Evolutionary conservation across 2,113 vertebrate species (phyloP).

Genomic region (Pelobates fuscus): DNA sequence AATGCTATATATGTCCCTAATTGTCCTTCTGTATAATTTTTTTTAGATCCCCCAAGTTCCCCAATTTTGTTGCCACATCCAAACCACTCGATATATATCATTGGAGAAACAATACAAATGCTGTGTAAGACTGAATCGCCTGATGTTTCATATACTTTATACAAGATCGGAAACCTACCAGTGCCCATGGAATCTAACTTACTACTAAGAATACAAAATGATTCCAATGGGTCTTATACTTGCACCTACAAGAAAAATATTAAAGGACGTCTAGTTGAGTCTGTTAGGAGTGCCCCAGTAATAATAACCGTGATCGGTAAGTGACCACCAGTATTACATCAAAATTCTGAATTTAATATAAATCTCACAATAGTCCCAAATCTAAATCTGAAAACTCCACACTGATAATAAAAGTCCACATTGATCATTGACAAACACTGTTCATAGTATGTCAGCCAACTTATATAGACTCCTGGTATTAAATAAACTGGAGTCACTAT

Average conservation of each 20-base stretch:
- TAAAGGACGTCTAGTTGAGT: conserved; percentile 2
- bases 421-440: too few species aligned
- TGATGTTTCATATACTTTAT: background rate
- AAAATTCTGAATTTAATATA: too few species aligned
- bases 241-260: background rate
- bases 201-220: background rate
- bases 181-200: background rate
- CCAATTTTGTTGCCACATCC: conserved; percentile 3
- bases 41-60: conserved; percentile 2
- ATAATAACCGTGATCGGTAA: conserved; percentile 21
- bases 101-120: conserved; percentile 1
- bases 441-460: too few species aligned
- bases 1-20: background rate
- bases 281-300: background rate
- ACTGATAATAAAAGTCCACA: too few species aligned
- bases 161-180: conserved; percentile 1
- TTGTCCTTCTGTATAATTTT: background rate
- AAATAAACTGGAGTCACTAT: too few species aligned
- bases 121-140: background rate
- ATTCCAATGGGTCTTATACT: conserved; percentile 16
- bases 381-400: too few species aligned
- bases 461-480: too few species aligned
- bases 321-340: too few species aligned
- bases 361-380: too few species aligned
- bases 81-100: background rate